Evolutionary conservation across 2,113 vertebrate species (phyloP), one percentile per base, ranked within the genome.

Genomic region (Prietella phreatophila): DNA sequence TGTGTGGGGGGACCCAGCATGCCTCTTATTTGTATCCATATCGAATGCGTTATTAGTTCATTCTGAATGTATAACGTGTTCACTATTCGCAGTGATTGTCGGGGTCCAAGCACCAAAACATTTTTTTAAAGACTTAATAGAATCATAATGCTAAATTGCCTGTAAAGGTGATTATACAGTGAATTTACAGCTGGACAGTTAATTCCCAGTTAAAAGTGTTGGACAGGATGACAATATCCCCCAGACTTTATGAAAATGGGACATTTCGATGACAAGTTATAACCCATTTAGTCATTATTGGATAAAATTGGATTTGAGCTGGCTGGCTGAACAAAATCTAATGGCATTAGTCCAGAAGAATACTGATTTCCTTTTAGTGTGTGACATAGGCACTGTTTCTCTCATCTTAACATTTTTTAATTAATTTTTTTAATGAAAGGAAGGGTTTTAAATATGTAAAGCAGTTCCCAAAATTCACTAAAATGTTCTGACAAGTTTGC

Each of bases 231-330:
- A 82, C 60, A 60, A 60, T 58, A 10, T 82, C 33, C 17, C 30
- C 9, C 30, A 36, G n/a, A 39, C 55, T 60, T 60, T 82, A 82
- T 39, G 10, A 82, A 39, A 82, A 58, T 81, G 27, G 30, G 30
- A 81, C 53, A 58, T 81, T 22, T 81, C 79, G 58, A 36, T 56
- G 78, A 56, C 78, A 60, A 82, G 80, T 82, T 39, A 42, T 60
- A 58, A 82, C 80, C 55, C n/a, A 58, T 81, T 58, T 39, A 82
- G 33, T 22, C 36, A 39, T 82, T 82, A 82, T 39, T 82, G 56
- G 20, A 20, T 22, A 61, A 61, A 82, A 81, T 33, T 81, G 79
- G 80, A 82, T 60, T 82, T 25, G 20, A 42, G 33, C 55, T 27
- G 33, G 30, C 30, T 82, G 30, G 80, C 55, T 58, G 19, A 81